Conservation (phyloP, 1,140 invertebrate genomes). For the Drosophila triauraria region DNA sequence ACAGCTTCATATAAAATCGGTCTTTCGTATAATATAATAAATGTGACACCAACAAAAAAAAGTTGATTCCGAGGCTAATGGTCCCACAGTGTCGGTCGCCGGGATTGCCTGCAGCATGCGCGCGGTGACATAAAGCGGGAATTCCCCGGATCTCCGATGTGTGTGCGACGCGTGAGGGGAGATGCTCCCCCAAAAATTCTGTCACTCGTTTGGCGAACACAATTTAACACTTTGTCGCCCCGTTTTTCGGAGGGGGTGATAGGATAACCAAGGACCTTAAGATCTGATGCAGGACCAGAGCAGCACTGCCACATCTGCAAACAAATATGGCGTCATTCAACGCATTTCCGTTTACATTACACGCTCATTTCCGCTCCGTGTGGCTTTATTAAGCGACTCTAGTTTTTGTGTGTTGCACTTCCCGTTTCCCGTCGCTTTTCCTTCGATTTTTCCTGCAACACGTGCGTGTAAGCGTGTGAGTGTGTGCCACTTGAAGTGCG, state of each 20-base stretch:
- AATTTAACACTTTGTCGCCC: conserved; percentile 79
- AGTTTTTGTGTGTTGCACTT: conserved; percentile 54
- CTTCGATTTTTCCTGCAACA: conserved; percentile 24
- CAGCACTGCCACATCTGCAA: conserved; percentile 17
- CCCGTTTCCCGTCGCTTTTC: conserved; percentile 11
- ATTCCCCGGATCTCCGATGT: conserved; percentile 43
- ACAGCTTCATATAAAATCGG: not conserved
- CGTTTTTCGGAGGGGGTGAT: conserved; percentile 1
- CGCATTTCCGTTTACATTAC: conserved; percentile 82
- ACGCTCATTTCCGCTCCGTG: conserved; percentile 81
- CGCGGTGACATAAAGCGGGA: conserved; percentile 29
- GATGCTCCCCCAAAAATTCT: conserved; percentile 26
- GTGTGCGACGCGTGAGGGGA: conserved; percentile 15
- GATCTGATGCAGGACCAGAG: conserved; percentile 3
- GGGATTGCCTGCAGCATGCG: conserved; percentile 25
- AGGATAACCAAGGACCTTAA: conserved; percentile 27
- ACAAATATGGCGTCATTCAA: conserved; percentile 78
- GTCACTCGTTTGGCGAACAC: conserved; percentile 63
- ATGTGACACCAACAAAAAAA: not conserved
- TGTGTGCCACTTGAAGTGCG: conserved; percentile 67
- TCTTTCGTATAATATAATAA: not conserved
- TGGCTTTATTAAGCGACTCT: conserved; percentile 76
- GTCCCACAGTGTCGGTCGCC: conserved; percentile 20
- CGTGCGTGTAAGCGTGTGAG: conserved; percentile 13
- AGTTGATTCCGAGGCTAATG: not conserved